Conservation (phyloP, 1,140 invertebrate genomes). For the Hypothenemus hampei region DNA sequence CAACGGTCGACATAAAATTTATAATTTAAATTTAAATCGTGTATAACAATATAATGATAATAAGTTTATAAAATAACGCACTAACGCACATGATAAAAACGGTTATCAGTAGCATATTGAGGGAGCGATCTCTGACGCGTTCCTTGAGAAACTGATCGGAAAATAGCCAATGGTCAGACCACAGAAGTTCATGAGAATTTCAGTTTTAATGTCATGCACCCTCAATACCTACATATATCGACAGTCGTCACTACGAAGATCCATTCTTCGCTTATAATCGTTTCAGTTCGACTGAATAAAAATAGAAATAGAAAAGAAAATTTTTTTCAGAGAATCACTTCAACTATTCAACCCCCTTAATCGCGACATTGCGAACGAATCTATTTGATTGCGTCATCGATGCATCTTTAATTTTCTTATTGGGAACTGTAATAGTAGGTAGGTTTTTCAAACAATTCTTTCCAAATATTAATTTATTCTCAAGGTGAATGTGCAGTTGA, state of each 20-base stretch:
- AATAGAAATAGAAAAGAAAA: neutral
- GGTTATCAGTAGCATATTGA: neutral
- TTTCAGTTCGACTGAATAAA: too few species aligned
- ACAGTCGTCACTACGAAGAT: constrained; percentile 1
- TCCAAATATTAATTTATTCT: too few species aligned
- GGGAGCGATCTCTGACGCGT: constrained; percentile 5
- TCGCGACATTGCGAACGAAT: constrained; percentile 14
- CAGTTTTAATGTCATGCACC: constrained; percentile 43
- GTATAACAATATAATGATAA: constrained; percentile 13
- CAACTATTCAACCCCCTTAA: neutral
- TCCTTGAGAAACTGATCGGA: constrained; percentile 33
- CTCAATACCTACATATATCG: constrained; percentile 24
- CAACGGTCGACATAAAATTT: constrained; percentile 5
- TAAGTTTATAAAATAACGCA: constrained; percentile 19
- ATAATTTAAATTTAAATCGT: constrained; percentile 11
- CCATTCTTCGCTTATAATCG: constrained; percentile 2
- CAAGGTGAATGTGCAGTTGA: too few species aligned
- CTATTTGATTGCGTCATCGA: constrained; percentile 8
- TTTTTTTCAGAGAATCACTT: constrained; percentile 7
- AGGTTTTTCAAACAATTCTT: too few species aligned
- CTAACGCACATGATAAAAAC: constrained; percentile 12
- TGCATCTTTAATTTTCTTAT: constrained; percentile 17
- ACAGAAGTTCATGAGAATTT: constrained; percentile 33
- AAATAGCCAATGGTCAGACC: constrained; percentile 41
- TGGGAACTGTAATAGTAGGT: too few species aligned